Conservation (phyloP, 92 coral and sea anemone genomes). For the Phenganax stokvisi region DNA sequence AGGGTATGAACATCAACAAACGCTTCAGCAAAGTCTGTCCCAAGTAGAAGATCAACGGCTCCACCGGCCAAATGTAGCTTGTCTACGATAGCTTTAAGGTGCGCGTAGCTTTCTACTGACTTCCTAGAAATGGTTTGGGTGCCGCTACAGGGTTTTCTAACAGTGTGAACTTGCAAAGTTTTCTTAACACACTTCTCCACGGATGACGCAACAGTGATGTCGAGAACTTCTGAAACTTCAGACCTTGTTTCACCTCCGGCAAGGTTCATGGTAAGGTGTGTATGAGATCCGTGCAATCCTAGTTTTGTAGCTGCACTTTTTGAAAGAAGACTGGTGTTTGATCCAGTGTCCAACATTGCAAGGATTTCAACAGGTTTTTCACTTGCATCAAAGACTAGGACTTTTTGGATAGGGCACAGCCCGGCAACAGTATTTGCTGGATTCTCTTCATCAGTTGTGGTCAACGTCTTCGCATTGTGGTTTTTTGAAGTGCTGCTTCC, state of each 20-base stretch:
- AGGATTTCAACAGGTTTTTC: conserved; percentile 50
- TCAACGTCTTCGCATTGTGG: not conserved
- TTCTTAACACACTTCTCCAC: conserved; percentile 48
- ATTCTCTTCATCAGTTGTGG: not conserved
- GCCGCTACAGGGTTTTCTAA: conserved; percentile 56
- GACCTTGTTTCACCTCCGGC: conserved; percentile 56
- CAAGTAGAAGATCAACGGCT: conserved; percentile 45
- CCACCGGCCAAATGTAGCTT: conserved; percentile 51
- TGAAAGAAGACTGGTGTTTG: conserved; percentile 52
- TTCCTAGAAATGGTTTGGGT: conserved; percentile 47
- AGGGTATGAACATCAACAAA: conserved; percentile 46
- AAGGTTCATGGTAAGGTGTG: conserved; percentile 58
- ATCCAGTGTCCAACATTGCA: conserved; percentile 58
- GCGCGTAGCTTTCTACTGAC: conserved; percentile 35
- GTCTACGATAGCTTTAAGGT: conserved; percentile 35
- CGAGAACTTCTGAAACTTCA: conserved; percentile 47
- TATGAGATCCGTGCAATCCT: conserved; percentile 47
- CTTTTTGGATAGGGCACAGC: conserved; percentile 60
- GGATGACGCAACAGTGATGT: conserved; percentile 50
- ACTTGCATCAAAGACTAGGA: conserved; percentile 35
- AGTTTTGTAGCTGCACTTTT: conserved; percentile 48
- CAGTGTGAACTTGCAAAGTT: conserved; percentile 54
- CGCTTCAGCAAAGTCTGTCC: conserved; percentile 59
- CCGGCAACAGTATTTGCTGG: conserved; percentile 30
- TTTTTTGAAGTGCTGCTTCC: not conserved